Evolutionary conservation across 2,113 vertebrate species (phyloP).

Genomic region (Xenopus laevis): DNA sequence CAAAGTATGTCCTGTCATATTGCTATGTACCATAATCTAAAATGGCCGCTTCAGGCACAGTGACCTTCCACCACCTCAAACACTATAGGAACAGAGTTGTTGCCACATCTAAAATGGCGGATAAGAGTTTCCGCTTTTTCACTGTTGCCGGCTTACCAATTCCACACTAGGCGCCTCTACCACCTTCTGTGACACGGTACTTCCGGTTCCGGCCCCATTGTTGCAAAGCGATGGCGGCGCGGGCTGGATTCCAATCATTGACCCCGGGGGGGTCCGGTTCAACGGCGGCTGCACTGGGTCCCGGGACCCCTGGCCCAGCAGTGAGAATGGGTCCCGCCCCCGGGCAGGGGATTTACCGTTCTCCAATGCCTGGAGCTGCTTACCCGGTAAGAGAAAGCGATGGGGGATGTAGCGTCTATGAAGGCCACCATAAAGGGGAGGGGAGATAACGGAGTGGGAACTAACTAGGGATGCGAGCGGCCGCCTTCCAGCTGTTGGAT

Average conservation of each 20-base stretch:
- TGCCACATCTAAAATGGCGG: conserved; percentile 29
- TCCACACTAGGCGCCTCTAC: conserved; percentile 26
- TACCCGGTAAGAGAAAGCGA: conserved; percentile 75
- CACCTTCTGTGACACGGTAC: conserved; percentile 54
- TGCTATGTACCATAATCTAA: too few species aligned
- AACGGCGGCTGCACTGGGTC: conserved; percentile 73
- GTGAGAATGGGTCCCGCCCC: conserved; percentile 84
- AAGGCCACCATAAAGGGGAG: conserved; percentile 23
- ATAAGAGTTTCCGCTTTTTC: neutral
- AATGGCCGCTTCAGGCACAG: too few species aligned
- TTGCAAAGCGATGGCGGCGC: conserved; percentile 80
- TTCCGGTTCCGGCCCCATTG: conserved; percentile 60
- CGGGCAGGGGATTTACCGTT: conserved; percentile 88
- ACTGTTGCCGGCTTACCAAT: conserved; percentile 3
- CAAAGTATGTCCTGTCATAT: too few species aligned
- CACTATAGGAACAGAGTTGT: neutral
- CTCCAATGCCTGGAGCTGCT: conserved; percentile 86
- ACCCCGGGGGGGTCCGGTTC: conserved; percentile 74
- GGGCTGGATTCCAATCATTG: conserved; percentile 87
- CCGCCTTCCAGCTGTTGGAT: neutral
- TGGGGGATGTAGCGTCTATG: conserved; percentile 16
- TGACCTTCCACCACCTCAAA: neutral
- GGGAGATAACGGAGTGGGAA: conserved; percentile 18
- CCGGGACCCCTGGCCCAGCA: conserved; percentile 76
- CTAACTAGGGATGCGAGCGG: neutral